Conservation (phyloP, 2,113 vertebrate species). For the Lamprologus lemairii region DNA sequence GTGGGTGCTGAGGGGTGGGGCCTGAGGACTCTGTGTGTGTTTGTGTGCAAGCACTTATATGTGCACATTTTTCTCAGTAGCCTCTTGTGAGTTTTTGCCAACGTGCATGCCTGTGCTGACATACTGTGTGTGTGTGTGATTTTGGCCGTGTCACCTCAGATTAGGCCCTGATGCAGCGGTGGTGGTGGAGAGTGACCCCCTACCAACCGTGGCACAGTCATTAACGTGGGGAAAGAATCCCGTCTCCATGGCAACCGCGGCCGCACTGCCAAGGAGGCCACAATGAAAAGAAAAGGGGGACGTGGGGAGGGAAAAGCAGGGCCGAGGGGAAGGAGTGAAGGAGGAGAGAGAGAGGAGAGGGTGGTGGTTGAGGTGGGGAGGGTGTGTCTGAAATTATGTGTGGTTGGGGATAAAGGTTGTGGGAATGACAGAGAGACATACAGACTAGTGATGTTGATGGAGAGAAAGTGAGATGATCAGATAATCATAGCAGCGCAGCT, state of each 20-base stretch:
- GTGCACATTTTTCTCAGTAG: neutral
- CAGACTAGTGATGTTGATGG: neutral
- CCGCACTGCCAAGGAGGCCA: conserved; percentile 68
- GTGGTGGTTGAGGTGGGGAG: conserved; percentile 22
- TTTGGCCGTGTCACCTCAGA: conserved; percentile 67
- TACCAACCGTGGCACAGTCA: conserved; percentile 64
- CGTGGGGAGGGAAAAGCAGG: neutral
- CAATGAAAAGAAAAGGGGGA: conserved; percentile 57
- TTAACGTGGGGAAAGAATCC: conserved; percentile 62
- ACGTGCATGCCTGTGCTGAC: neutral
- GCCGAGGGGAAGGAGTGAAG: neutral
- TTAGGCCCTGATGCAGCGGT: conserved; percentile 51
- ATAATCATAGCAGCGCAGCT: neutral
- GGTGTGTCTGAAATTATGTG: neutral
- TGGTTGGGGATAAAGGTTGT: neutral
- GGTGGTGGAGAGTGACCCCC: conserved; percentile 57
- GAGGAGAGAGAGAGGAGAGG: neutral
- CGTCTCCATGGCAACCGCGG: conserved; percentile 65
- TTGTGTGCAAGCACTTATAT: neutral
- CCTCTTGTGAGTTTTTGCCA: conserved; percentile 1
- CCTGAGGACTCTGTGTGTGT: neutral
- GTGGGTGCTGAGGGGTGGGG: neutral
- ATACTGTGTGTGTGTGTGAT: neutral
- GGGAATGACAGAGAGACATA: neutral
- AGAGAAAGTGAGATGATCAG: neutral